These are phyloP conservation scores for Coenonympha arcania DNA, from an alignment of 2,888 invertebrate genomes.

Conservation along the genomic window DNA sequence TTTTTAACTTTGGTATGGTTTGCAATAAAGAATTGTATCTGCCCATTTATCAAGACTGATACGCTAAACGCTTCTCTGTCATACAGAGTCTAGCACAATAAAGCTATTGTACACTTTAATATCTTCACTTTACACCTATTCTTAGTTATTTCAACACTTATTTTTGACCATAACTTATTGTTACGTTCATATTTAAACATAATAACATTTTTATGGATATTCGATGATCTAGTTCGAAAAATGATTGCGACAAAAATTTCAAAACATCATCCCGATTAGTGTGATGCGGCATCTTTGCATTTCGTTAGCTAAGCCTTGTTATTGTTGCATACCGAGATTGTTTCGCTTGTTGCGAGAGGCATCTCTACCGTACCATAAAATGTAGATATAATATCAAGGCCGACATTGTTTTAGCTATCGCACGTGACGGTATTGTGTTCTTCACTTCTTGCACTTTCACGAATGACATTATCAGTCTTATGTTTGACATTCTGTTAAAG, in stretches of 20 bases:
- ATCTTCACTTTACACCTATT: too few species aligned
- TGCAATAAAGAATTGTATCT: too few species aligned
- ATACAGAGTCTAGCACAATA: too few species aligned
- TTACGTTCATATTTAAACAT: too few species aligned
- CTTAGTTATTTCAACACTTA: too few species aligned
- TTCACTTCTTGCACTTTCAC: constrained; percentile 40
- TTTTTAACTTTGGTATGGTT: too few species aligned
- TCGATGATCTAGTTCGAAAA: neutral
- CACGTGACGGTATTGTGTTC: constrained; percentile 40
- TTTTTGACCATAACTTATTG: too few species aligned
- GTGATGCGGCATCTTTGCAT: constrained; percentile 35
- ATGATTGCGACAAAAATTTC: constrained; percentile 1
- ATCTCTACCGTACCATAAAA: constrained; percentile 40
- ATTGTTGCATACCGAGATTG: constrained; percentile 35
- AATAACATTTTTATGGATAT: too few species aligned
- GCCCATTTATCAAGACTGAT: too few species aligned
- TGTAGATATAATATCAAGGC: constrained; percentile 45
- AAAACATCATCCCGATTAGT: constrained; percentile 5
- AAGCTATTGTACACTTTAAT: too few species aligned
- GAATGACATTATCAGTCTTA: constrained; percentile 31
- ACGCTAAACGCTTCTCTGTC: too few species aligned
- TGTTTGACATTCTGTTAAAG: constrained; percentile 15
- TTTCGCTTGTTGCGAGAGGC: constrained; percentile 38
- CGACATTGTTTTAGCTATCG: constrained; percentile 52
- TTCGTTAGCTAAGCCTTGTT: constrained; percentile 45